Conservation (phyloP, 1,140 invertebrate genomes). For the Rhyzopertha dominica region DNA sequence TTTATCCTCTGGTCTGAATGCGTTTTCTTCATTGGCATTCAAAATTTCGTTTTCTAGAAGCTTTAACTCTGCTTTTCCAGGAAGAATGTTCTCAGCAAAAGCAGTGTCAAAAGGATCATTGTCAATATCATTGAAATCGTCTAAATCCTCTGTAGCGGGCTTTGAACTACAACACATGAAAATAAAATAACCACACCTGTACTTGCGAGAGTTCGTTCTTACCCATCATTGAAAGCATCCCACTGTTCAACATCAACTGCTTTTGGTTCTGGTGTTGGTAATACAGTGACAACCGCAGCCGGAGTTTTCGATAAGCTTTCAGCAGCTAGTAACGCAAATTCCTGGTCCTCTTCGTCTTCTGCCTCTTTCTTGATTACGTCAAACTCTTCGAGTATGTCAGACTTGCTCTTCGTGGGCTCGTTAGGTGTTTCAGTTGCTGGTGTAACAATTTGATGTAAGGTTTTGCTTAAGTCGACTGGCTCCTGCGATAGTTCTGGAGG, state of each 20-base stretch:
- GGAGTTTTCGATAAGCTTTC: slow-evolving; percentile 61
- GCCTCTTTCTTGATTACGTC: slow-evolving; percentile 18
- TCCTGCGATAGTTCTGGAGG: slow-evolving; percentile 58
- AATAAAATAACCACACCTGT: too few species aligned
- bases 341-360: slow-evolving; percentile 59
- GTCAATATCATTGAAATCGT: slow-evolving; percentile 45
- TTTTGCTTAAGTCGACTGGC: slow-evolving; percentile 59
- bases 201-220: too few species aligned
- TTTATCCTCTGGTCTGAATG: slow-evolving; percentile 61
- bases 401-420: not conserved
- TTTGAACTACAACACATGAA: too few species aligned
- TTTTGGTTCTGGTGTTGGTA: slow-evolving; percentile 27
- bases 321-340: slow-evolving; percentile 68
- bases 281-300: slow-evolving; percentile 36
- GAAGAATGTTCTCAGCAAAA: slow-evolving; percentile 72
- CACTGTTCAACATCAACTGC: slow-evolving; percentile 51
- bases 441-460: slow-evolving; percentile 50
- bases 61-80: slow-evolving; percentile 60
- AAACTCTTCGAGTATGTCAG: slow-evolving; percentile 32
- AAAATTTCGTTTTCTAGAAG: slow-evolving; percentile 59
- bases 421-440: not conserved
- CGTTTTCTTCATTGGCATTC: slow-evolving; percentile 52
- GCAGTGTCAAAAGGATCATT: slow-evolving; percentile 83
- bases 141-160: not conserved
- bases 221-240: slow-evolving; percentile 54